Conservation (phyloP, 2,888 invertebrate species). For the Lycia hirtaria region DNA sequence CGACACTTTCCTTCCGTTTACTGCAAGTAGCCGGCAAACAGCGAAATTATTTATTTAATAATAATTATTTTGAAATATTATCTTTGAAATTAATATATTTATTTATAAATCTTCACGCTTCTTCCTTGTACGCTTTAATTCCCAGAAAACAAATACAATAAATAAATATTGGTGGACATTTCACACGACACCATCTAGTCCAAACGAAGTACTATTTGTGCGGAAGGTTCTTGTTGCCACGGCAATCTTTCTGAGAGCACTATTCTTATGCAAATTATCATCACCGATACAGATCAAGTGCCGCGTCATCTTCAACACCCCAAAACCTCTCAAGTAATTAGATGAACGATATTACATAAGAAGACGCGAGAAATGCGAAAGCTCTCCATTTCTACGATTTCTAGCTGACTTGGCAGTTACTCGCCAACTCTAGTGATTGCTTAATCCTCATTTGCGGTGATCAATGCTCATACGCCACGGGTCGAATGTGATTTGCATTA, state of each 20-base stretch:
- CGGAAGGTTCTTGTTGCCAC: neutral
- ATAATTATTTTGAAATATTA: slow-evolving; percentile 4
- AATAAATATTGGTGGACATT: too few species aligned
- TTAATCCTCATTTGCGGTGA: slow-evolving; percentile 36
- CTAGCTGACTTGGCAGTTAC: slow-evolving; percentile 67
- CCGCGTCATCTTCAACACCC: slow-evolving; percentile 32
- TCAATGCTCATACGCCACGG: slow-evolving; percentile 30
- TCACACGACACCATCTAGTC: too few species aligned
- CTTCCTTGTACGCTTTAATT: too few species aligned
- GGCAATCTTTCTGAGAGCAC: neutral
- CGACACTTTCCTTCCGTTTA: slow-evolving; percentile 51
- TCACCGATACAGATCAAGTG: neutral
- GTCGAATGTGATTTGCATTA: slow-evolving; percentile 17
- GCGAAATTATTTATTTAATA: slow-evolving; percentile 4
- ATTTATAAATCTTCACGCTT: too few species aligned
- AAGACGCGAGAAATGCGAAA: slow-evolving; percentile 70
- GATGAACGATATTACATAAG: slow-evolving; percentile 54
- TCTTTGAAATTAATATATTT: too few species aligned
- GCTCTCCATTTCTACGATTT: slow-evolving; percentile 69
- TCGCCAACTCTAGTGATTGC: slow-evolving; percentile 43
- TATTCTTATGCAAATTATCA: neutral
- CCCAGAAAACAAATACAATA: too few species aligned
- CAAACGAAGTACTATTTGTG: neutral
- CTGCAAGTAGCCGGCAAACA: slow-evolving; percentile 28
- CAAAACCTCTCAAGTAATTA: slow-evolving; percentile 55